Base-by-base conservation (phyloP, 2,797 vertebrate genomes). In the Pygocentrus nattereri region DNA sequence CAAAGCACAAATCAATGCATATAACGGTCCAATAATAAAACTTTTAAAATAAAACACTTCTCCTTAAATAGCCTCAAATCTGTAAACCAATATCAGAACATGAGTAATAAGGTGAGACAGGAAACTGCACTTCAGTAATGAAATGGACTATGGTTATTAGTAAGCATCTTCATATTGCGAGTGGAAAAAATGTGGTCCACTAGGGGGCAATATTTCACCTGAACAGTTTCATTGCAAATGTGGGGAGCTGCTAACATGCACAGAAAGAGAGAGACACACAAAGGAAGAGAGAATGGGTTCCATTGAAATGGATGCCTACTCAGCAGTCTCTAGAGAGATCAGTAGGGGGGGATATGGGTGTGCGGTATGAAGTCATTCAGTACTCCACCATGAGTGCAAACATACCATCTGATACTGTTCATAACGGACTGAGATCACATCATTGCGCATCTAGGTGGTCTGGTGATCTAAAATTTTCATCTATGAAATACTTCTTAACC, bases 111-210 rank as follows among this genome's bases (percentile, higher is more conserved):
- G 41, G 18, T 50, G 21, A 16, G 56, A 30, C 52, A 62, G 30
- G 50, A 86, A 75, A 34, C 44, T 21, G 50, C 11, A 74, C 58
- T 59, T 21, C 41, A 31, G 72, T 52, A 71, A 62, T 69, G 38
- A 59, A 82, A 61, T 77, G 41, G 30, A 77, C 18, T 67, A 71
- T n/a, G 56, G 77, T 75, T 61, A 87, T 81, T 84, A 83, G 27
- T 85, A 85, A 83, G 54, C 81, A 5, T 65, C 18, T 38, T 79
- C 30, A 85, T 79, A 79, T 62, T 76, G 31, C 18, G n/a, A 21
- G 18, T 34, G 16, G 12, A 12, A 41, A 47, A 2, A 52, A 15
- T 49, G 15, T 64, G n/a, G 12, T 72, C 79, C 86, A 85, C 79
- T 74, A 85, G 85, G 68, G 59, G 77, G 68, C 78, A 25, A 76